phyloP scores from a whole-genome alignment of 2,797 vertebrate species.

The Pachyuromys duprasi region DNA sequence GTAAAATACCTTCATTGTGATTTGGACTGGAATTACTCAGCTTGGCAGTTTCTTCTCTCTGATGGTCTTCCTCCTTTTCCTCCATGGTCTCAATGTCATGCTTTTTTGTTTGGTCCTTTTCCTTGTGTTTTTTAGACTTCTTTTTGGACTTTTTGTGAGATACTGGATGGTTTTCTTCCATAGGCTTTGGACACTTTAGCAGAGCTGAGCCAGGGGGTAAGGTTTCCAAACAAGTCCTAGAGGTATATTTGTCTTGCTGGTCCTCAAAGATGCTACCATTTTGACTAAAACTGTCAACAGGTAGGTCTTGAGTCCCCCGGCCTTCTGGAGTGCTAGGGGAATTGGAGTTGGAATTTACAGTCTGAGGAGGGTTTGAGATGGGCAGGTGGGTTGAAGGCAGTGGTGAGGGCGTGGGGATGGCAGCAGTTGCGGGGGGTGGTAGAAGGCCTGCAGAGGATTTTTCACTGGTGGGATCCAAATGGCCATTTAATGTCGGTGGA shows the following conservation, averaged over 20 bases:
- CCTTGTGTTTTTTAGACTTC: constrained; percentile 93
- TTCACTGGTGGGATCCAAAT: constrained; percentile 83
- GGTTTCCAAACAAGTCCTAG: constrained; percentile 83
- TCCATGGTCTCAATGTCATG: constrained; percentile 57
- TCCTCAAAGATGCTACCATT: constrained; percentile 89
- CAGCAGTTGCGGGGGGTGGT: constrained; percentile 78
- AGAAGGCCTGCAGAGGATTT: constrained; percentile 84
- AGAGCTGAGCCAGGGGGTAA: constrained; percentile 62
- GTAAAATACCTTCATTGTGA: constrained; percentile 82
- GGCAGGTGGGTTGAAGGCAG: constrained; percentile 83
- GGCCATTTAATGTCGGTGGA: constrained; percentile 82
- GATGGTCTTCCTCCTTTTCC: constrained; percentile 82
- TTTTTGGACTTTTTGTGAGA: constrained; percentile 91
- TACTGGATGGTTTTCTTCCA: constrained; percentile 65
- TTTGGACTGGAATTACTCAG: constrained; percentile 63
- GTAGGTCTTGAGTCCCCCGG: constrained; percentile 93
- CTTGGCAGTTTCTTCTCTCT: constrained; percentile 80
- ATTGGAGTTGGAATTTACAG: constrained; percentile 91
- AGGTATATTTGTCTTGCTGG: constrained; percentile 88
- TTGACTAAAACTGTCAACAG: constrained; percentile 87
- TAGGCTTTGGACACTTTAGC: constrained; percentile 66
- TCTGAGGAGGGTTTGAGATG: constrained; percentile 88
- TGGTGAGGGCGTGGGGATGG: constrained; percentile 81
- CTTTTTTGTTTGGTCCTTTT: constrained; percentile 85
- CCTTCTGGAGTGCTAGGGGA: constrained; percentile 94